Evolutionary conservation across 2,113 vertebrate genomes (phyloP), one percentile per base, ranked within the genome.

Genomic region (Argyrosomus japonicus): DNA sequence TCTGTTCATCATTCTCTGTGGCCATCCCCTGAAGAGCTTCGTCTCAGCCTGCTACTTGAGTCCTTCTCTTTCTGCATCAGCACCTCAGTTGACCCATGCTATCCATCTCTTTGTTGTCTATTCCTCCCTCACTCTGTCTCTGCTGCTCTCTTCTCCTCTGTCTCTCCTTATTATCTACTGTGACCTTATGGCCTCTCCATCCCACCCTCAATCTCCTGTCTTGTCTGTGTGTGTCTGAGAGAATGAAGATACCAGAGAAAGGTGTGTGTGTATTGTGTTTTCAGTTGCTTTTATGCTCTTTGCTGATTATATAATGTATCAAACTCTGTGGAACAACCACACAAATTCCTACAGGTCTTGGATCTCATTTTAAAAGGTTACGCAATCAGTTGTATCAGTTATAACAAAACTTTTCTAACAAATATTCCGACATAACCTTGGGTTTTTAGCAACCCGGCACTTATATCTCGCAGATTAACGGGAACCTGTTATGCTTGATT

Each of bases 1-100:
- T 89, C 84, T 89, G 87, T 86, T 90, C n/a, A 57, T 83, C 71
- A 43, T 79, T 87, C 68, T 83, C 68, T 56, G 32, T 23, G 71
- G 45, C 45, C 25, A 1, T 63, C 50, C 79, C 70, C 60, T 43
- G 45, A 81, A 63, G 81, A 68, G 67, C 50, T 75, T 32, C 2
- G 3, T 69, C 45, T 68, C 68, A 50, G 58, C 75, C 36, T 68
- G 23, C 79, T 19, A 5, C 58, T 63, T 11, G 25, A 40, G 14
- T 79, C 75, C 51, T 69, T 71, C 71, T 13, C 61, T 70, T 78
- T 69, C 48, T 64, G 8, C 70, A 45, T 29, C 76, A 50, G 40
- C 48, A 43, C 62, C 73, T 74, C 75, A 14, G 25, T 47, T 84
- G 70, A 85, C 73, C 75, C 40, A 1, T 23, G 0, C 10, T 53